A percentile compares a stretch with the other conserved stretches of the same genome.
Conservation (phyloP, 2,797 vertebrate species). For the Craterocephalus amniculus region DNA sequence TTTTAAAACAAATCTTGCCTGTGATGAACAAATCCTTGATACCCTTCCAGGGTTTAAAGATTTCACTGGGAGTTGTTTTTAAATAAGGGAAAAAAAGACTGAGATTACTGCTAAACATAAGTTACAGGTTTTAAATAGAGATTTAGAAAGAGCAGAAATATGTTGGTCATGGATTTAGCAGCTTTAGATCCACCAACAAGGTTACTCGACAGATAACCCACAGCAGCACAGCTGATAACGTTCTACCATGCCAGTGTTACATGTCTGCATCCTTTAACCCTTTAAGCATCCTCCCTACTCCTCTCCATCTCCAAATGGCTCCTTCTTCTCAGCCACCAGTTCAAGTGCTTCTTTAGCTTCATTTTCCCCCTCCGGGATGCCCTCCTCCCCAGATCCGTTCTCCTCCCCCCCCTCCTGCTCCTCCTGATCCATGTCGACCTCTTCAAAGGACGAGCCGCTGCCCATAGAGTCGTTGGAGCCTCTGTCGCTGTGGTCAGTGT, state of each 20-base stretch:
- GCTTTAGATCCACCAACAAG: constrained; percentile 64
- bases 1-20: constrained; percentile 15
- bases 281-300: constrained; percentile 69
- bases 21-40: constrained; percentile 10
- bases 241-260: constrained; percentile 42
- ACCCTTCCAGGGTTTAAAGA: constrained; percentile 24
- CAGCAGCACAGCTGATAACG: constrained; percentile 55
- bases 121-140: constrained; percentile 45
- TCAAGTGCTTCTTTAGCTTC: constrained; percentile 63
- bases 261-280: constrained; percentile 46
- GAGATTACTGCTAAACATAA: constrained; percentile 46
- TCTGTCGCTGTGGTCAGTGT: constrained; percentile 76
- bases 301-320: constrained; percentile 79
- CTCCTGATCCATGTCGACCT: constrained; percentile 91
- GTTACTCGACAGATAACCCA: constrained; percentile 69
- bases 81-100: constrained; percentile 32
- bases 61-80: constrained; percentile 20
- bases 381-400: constrained; percentile 27
- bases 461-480: constrained; percentile 83
- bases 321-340: constrained; percentile 66
- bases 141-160: constrained; percentile 58
- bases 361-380: constrained; percentile 64
- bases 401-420: constrained; percentile 69
- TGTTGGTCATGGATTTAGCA: constrained; percentile 59
- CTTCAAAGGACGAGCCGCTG: constrained; percentile 97